Evolutionary conservation across 2,888 invertebrate genomes (phyloP), one percentile per base, ranked within the genome.

Genomic region (Trissonchulus latispiculum): DNA sequence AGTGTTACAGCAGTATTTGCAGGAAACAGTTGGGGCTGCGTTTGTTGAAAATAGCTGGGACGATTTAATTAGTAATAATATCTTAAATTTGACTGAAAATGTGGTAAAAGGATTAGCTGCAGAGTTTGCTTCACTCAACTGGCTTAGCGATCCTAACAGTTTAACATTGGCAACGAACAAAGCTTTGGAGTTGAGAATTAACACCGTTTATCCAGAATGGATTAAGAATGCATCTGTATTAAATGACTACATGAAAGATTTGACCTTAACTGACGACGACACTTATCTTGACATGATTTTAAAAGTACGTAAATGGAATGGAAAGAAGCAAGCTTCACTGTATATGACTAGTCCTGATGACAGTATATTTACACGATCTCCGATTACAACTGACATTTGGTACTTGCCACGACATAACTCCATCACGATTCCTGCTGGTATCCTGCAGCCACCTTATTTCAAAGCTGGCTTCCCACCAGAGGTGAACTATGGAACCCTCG

Each of bases 391-490:
- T n/a, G n/a, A n/a, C n/a, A n/a, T n/a, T n/a, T n/a, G n/a, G n/a
- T n/a, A n/a, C n/a, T n/a, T n/a, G n/a, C n/a, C n/a, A n/a, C n/a
- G n/a, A n/a, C n/a, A n/a, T n/a, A n/a, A n/a, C n/a, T n/a, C n/a
- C n/a, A n/a, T n/a, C n/a, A n/a, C 81, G 0, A 78, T 81, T 76
- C 81, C 81, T 18, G 77, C 78, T 35, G 81, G 77, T 59, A 80
- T 80, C 72, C 77, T 75, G 1, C 28, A 59, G n/a, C 62, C 64
- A 32, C 75, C 75, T n/a, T 75, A 33, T 32, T 75, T 29, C 37
- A 61, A 74, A 28, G 36, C 36, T 59, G 36, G 36, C 48, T 75
- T 36, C 59, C 75, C 75, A 29, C 37, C 70, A 8, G 73, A 73
- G 1, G 61, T 75, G 31, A 75, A 75, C 68, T 75, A 74, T 61